Evolutionary conservation across 2,888 invertebrate species (phyloP).

Genomic region (Ceraclea dissimilis): DNA sequence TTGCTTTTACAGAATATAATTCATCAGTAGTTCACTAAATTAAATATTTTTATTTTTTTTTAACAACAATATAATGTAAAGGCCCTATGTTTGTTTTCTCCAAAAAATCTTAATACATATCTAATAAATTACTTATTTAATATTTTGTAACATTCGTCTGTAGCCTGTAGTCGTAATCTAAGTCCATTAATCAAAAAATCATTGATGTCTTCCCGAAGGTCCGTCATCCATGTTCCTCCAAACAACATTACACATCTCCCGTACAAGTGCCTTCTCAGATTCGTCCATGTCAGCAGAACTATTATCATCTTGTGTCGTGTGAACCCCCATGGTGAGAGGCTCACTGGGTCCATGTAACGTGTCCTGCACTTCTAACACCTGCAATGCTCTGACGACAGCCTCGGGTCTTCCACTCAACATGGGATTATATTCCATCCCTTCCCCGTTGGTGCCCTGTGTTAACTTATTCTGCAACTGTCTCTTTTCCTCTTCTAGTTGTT

Average conservation of each 20-base stretch:
- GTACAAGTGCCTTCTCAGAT: slow-evolving; percentile 84
- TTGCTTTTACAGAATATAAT: too few relatives aligned
- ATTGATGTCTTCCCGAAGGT: slow-evolving; percentile 42
- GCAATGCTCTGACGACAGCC: slow-evolving; percentile 87
- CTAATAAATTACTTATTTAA: too few relatives aligned
- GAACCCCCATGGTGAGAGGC: slow-evolving; percentile 35
- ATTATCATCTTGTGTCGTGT: slow-evolving; percentile 26
- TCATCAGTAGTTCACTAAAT: too few relatives aligned
- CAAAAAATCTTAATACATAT: too few relatives aligned
- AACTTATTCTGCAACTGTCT: slow-evolving; percentile 48
- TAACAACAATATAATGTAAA: too few relatives aligned
- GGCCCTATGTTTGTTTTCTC: too few relatives aligned
- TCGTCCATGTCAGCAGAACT: slow-evolving; percentile 63
- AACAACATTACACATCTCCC: slow-evolving; percentile 95
- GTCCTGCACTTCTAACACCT: slow-evolving; percentile 86
- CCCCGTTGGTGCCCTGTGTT: slow-evolving; percentile 36
- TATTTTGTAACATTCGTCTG: too few relatives aligned
- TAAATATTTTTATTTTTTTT: too few relatives aligned
- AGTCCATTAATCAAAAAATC: not conserved
- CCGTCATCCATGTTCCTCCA: slow-evolving; percentile 86
- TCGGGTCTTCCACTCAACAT: slow-evolving; percentile 70
- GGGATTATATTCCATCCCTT: slow-evolving; percentile 24
- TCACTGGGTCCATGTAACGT: slow-evolving; percentile 51
- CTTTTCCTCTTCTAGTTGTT: slow-evolving; percentile 76
- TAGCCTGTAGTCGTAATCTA: too few relatives aligned